Evolutionary conservation across 2,888 invertebrate species (phyloP).

Genomic region (Gastrophysa polygoni): DNA sequence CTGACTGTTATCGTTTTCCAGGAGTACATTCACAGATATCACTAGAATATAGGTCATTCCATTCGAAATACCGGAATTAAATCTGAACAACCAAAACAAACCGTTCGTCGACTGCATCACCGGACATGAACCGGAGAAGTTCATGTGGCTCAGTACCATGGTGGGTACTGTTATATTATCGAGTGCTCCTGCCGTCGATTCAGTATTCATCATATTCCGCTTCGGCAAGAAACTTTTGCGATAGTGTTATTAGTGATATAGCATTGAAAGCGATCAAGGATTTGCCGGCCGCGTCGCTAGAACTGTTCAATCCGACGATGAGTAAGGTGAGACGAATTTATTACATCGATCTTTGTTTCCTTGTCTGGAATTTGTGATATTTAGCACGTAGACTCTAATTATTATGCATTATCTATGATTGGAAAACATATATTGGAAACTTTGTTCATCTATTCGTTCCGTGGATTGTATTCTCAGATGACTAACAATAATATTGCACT

Average conservation of each 20-base stretch:
- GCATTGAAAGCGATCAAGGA: constrained; percentile 26
- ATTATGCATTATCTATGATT: too few relatives aligned
- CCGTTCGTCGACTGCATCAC: not conserved
- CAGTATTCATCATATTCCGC: constrained; percentile 30
- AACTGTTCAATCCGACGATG: constrained; percentile 23
- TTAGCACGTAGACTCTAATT: constrained; percentile 31
- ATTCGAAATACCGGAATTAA: not conserved
- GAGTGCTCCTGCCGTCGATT: constrained; percentile 30
- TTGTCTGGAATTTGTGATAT: constrained; percentile 19
- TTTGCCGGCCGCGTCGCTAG: constrained; percentile 6
- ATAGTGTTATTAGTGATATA: constrained; percentile 24
- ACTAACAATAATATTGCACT: too few relatives aligned
- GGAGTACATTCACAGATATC: not conserved
- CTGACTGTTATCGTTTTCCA: too few relatives aligned
- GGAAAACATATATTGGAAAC: too few relatives aligned
- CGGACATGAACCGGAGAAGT: constrained; percentile 15
- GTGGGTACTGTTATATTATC: constrained; percentile 42
- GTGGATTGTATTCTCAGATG: too few relatives aligned
- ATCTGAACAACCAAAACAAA: constrained; percentile 4
- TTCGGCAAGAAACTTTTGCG: constrained; percentile 21
- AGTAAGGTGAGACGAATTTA: constrained; percentile 33
- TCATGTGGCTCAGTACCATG: constrained; percentile 39
- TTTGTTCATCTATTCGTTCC: too few relatives aligned
- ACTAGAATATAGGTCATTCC: too few relatives aligned
- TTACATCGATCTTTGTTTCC: constrained; percentile 16